Conservation (phyloP, 30 jellyfish, hydroid and myxozoan species). For the Aurelia aurita complex sp. Pacific region DNA sequence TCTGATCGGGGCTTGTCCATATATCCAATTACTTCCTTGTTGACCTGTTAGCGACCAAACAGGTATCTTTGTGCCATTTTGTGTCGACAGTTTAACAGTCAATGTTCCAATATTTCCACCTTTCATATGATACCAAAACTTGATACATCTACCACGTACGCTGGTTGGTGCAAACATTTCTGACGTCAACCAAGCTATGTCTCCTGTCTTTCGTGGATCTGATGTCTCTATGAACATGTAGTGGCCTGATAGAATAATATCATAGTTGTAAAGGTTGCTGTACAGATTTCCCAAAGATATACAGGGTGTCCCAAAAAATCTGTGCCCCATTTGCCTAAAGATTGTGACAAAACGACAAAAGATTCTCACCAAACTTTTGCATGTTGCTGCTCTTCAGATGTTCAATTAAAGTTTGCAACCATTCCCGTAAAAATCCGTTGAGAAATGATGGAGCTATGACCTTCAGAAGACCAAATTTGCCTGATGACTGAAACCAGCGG, state of each 20-base stretch:
- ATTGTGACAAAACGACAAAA: no score
- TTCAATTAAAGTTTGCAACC: no score
- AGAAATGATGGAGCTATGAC: no score
- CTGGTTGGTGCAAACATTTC: slow-evolving; percentile 95
- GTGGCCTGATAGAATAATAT: slow-evolving; percentile 40
- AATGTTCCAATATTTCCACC: slow-evolving; percentile 92
- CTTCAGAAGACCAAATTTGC: no score
- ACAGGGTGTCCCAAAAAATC: no score
- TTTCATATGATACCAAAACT: slow-evolving; percentile 96
- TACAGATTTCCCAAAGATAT: no score
- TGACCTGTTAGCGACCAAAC: slow-evolving; percentile 89
- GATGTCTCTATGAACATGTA: slow-evolving; percentile 92
- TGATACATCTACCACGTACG: slow-evolving; percentile 86
- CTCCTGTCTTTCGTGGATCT: slow-evolving; percentile 73
- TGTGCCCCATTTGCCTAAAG: no score
- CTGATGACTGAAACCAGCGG: no score
- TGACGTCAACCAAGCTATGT: slow-evolving; percentile 86
- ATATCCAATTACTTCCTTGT: slow-evolving; percentile 88
- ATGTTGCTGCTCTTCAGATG: no score
- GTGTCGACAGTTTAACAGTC: slow-evolving; percentile 75
- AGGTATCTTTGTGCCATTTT: slow-evolving; percentile 81
- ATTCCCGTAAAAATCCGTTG: no score
- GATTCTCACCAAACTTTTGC: no score
- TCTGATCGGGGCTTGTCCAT: slow-evolving; percentile 95
- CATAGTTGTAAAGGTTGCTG: no score